These are phyloP conservation scores for Podarcis cretensis DNA, from an alignment of 2,113 vertebrate species.

Conservation along the genomic window DNA sequence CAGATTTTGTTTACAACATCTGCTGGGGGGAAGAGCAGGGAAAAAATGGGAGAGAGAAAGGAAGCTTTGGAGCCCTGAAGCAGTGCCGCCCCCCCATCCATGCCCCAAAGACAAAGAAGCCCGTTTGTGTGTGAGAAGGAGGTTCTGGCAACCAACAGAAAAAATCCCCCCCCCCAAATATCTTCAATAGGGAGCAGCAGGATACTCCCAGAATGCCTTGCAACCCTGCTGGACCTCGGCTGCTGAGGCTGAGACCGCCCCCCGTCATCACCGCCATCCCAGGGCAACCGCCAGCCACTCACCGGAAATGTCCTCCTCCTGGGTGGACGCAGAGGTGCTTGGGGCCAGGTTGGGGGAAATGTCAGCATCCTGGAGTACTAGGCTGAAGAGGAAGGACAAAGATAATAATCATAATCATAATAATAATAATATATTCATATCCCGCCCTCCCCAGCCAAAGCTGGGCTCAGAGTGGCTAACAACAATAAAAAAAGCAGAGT, in stretches of 20 bases:
- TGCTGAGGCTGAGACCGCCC: background rate
- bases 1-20: too few species aligned
- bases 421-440: too few species aligned
- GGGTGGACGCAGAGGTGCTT: background rate
- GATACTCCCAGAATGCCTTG: background rate
- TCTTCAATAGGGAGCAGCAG: background rate
- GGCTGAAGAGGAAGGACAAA: slow-evolving; percentile 21
- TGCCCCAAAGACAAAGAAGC: background rate
- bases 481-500: too few species aligned
- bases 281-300: background rate
- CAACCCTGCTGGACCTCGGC: background rate
- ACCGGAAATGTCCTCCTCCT: slow-evolving; percentile 43
- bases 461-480: too few species aligned
- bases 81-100: background rate
- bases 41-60: background rate
- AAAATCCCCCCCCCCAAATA: background rate
- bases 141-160: background rate
- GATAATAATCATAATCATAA: too few species aligned
- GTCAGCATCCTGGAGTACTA: slow-evolving; percentile 37
- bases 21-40: background rate
- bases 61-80: too few species aligned
- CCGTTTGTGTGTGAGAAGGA: background rate
- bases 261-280: background rate
- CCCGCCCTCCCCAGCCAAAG: too few species aligned
- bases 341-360: background rate